phyloP scores from a whole-genome alignment of 2,797 vertebrate genomes.

The Dromococcyx pavoninus region DNA sequence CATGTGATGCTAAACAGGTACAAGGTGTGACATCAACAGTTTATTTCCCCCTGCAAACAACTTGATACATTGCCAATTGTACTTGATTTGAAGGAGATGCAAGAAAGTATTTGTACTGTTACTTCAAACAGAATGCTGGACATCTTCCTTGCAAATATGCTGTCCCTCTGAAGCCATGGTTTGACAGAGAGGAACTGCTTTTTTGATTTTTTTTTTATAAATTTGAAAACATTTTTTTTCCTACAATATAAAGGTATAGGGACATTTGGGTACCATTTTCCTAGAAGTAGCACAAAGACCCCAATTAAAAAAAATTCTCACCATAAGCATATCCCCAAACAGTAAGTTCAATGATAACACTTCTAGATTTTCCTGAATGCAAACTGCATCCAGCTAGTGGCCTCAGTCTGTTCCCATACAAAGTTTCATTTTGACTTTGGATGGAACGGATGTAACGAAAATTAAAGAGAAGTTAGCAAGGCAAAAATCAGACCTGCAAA shows the following conservation, averaged over 20 bases:
- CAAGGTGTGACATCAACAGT: neutral
- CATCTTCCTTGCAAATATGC: neutral
- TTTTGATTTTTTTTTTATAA: neutral
- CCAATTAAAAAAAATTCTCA: neutral
- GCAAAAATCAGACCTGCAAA: neutral
- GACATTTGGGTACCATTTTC: neutral
- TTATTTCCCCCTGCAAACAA: neutral
- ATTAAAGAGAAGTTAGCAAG: neutral
- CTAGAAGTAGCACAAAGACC: neutral
- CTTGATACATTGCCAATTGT: neutral
- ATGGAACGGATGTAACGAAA: neutral
- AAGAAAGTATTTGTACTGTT: neutral
- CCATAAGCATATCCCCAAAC: neutral
- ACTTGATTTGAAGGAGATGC: neutral
- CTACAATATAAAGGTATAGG: neutral
- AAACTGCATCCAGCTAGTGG: neutral
- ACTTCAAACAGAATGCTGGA: neutral
- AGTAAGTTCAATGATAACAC: neutral
- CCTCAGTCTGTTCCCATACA: neutral
- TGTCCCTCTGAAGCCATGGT: neutral
- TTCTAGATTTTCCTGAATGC: neutral
- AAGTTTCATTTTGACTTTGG: constrained; percentile 18
- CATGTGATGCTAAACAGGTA: neutral
- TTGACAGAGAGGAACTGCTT: neutral
- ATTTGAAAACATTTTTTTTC: neutral